Base-by-base conservation (phyloP, 2,888 invertebrate genomes). In the Deilephila porcellus region DNA sequence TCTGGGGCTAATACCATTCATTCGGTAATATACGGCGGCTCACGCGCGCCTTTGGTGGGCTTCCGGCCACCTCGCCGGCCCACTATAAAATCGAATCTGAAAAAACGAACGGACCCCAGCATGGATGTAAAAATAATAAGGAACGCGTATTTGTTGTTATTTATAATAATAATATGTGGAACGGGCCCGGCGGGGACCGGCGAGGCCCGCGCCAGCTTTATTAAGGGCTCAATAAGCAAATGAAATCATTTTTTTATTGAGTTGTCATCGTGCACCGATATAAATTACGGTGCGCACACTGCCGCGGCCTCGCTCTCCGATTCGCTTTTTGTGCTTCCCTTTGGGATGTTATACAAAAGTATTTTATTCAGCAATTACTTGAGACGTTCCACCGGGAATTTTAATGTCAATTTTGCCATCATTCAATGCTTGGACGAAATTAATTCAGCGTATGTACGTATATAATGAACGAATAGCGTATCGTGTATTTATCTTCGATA, bases 201-300 rank as follows among this genome's bases (percentile, higher is more conserved):
- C 67, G 67, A 83, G 85, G 85, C 82, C 88, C 85, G 86, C 85
- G 85, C 89, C 89, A 89, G 90, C 91, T 89, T 93, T 94, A 93
- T 94, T 94, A 94, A 93, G 90, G 91, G 85, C 93, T 93, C 93
- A 93, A 94, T 94, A 94, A 94, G 93, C 94, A 94, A 94, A 94
- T 94, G 94, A 92, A 93, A 94, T 93, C 91, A 93, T 93, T 94
- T 94, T 93, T 93, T 94, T 94, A 94, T 94, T 94, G 91, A 94
- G 92, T 90, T 93, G 94, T 94, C 94, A 93, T 93, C 94, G 88
- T 88, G 88, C 87, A 85, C 90, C 85, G 91, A 93, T 92, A 94
- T 94, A 94, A 94, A 93, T 94, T 91, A 93, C 91, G 82, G 81
- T 73, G 86, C 86, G 86, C 89, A 88, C 87, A 88, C 86, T 85